A percentile compares a stretch with the other conserved stretches of the same genome.
Conservation (phyloP, 2,797 vertebrate species). For the Melanotaenia boesemani region DNA sequence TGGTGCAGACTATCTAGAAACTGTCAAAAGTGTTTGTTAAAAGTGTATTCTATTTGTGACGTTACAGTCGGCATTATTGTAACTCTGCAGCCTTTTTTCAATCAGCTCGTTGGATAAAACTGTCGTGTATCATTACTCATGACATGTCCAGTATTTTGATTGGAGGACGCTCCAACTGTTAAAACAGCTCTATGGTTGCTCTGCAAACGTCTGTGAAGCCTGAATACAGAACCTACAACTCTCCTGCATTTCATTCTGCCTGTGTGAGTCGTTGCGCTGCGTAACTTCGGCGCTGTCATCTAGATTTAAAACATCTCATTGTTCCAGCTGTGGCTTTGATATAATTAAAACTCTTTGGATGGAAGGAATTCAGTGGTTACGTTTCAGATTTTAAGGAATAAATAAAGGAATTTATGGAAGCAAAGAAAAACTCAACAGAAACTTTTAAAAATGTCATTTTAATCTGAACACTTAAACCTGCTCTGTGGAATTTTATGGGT, state of each 20-base stretch:
- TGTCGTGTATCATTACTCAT: constrained; percentile 37
- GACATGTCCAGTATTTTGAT: constrained; percentile 24
- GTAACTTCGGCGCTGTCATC: constrained; percentile 23
- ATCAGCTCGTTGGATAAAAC: constrained; percentile 20
- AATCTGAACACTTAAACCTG: not conserved
- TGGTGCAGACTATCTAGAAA: constrained; percentile 17
- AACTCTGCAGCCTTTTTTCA: constrained; percentile 31
- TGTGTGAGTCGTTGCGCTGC: constrained; percentile 12
- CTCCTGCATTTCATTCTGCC: constrained; percentile 1
- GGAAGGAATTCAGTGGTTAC: not conserved
- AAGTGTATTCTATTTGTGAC: constrained; percentile 50
- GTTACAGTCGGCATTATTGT: constrained; percentile 43
- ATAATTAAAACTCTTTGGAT: constrained; percentile 8
- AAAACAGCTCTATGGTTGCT: constrained; percentile 10
- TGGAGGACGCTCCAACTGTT: constrained; percentile 13
- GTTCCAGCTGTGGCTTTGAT: constrained; percentile 29
- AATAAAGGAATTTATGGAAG: not conserved
- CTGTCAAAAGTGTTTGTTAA: constrained; percentile 34
- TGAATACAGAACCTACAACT: constrained; percentile 13
- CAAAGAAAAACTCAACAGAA: not conserved
- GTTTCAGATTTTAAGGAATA: not conserved
- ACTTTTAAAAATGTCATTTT: not conserved
- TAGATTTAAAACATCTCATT: constrained; percentile 16
- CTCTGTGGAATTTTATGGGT: not conserved
- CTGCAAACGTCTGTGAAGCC: constrained; percentile 2